Percentiles rank a stretch among this genome's conserved stretches.
Evolutionary conservation across 2,888 invertebrate genomes (phyloP).

Genomic region (Sesia bembeciformis): DNA sequence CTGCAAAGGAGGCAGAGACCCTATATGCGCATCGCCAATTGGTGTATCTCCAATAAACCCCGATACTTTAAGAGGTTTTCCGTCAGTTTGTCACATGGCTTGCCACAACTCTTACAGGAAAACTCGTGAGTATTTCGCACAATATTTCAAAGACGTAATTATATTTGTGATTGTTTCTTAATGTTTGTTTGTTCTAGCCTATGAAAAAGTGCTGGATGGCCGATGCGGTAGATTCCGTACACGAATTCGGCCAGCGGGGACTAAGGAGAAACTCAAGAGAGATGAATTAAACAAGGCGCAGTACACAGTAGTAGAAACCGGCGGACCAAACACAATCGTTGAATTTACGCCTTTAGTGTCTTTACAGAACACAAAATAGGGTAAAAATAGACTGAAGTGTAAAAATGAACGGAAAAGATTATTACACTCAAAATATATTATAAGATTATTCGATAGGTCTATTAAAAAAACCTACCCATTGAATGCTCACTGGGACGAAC

Average conservation of each 20-base stretch:
- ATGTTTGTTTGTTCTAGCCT: constrained; percentile 27
- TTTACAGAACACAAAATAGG: constrained; percentile 1
- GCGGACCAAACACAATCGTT: constrained; percentile 34
- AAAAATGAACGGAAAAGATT: too few species aligned
- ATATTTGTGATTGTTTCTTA: too few species aligned
- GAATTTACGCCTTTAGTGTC: constrained; percentile 27
- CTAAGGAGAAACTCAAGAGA: constrained; percentile 40
- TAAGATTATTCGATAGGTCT: neutral
- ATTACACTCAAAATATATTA: neutral
- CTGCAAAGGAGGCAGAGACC: constrained; percentile 42
- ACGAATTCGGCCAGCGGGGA: constrained; percentile 47
- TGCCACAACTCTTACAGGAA: constrained; percentile 60
- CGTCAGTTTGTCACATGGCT: constrained; percentile 62
- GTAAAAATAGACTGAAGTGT: neutral
- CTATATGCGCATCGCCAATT: constrained; percentile 50
- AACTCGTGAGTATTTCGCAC: constrained; percentile 36
- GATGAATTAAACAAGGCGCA: constrained; percentile 50
- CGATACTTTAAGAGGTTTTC: constrained; percentile 54
- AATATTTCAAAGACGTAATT: too few species aligned
- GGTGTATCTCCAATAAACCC: constrained; percentile 38
- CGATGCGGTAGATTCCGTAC: constrained; percentile 58
- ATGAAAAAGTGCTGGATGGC: constrained; percentile 54
- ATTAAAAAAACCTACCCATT: too few species aligned
- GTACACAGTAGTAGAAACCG: constrained; percentile 41
- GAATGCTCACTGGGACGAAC: too few species aligned